These are phyloP conservation scores for Ceyx melanurus DNA, from an alignment of 2,113 vertebrate genomes.

Conservation along the genomic window DNA sequence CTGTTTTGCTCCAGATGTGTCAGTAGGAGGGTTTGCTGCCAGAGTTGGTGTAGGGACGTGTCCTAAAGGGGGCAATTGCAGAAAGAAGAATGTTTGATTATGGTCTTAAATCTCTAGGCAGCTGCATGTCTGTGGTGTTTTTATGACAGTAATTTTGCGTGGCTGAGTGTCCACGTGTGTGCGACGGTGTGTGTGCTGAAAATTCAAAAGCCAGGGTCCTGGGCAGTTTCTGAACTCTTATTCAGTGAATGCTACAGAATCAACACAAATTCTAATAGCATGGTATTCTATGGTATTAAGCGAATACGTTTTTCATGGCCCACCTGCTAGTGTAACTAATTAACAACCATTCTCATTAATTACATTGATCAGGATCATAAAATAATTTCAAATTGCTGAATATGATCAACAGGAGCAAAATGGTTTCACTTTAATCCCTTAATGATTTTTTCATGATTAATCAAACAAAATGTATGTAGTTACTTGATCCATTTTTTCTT, in stretches of 20 bases:
- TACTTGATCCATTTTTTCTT: slow-evolving; percentile 72
- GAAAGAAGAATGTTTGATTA: not conserved
- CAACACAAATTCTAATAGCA: not conserved
- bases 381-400: slow-evolving; percentile 78
- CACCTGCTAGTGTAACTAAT: slow-evolving; percentile 82
- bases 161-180: not conserved
- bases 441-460: slow-evolving; percentile 81
- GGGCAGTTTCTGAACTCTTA: not conserved
- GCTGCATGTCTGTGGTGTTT: not conserved
- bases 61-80: not conserved
- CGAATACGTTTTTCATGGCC: slow-evolving; percentile 67
- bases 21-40: not conserved
- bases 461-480: slow-evolving; percentile 77
- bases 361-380: slow-evolving; percentile 83
- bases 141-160: not conserved
- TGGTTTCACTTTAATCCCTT: slow-evolving; percentile 76
- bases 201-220: not conserved
- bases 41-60: not conserved
- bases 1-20: not conserved
- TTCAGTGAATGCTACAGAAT: slow-evolving; percentile 1
- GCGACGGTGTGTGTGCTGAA: not conserved
- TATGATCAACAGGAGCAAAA: slow-evolving; percentile 78
- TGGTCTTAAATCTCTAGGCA: not conserved
- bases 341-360: slow-evolving; percentile 81
- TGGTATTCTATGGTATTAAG: slow-evolving; percentile 62